Evolutionary conservation across 2,888 invertebrate genomes (phyloP).

Genomic region (Glyphotaelius pellucidus): DNA sequence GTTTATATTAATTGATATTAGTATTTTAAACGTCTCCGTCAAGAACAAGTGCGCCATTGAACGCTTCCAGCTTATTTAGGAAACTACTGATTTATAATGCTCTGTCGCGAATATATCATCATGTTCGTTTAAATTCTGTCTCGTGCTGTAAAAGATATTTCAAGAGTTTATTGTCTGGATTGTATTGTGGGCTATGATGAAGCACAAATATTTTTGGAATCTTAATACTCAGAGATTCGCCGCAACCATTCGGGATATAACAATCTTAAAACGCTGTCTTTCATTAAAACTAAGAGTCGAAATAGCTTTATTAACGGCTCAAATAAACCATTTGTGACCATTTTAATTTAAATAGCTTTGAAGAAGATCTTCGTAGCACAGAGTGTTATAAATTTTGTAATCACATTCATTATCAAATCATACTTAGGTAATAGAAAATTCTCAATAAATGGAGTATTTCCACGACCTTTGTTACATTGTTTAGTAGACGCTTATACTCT

Average conservation of each 20-base stretch:
- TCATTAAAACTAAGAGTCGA: neutral
- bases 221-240: neutral
- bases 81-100: constrained; percentile 32
- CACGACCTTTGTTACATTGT: neutral
- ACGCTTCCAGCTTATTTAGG: neutral
- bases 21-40: constrained; percentile 9
- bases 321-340: neutral
- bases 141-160: constrained; percentile 2
- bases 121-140: constrained; percentile 27
- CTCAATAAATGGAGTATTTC: neutral
- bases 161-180: neutral
- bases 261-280: neutral
- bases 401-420: too few species aligned
- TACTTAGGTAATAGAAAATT: too few species aligned
- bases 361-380: neutral
- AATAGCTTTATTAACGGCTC: neutral
- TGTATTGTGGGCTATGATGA: neutral
- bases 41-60: constrained; percentile 25
- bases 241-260: neutral
- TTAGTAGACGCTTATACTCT: too few species aligned
- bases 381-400: too few species aligned
- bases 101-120: constrained; percentile 4
- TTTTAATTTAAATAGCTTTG: neutral
- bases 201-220: neutral
- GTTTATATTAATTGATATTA: constrained; percentile 44